Evolutionary conservation across 2,888 invertebrate species (phyloP).

Genomic region (Syrista parreyssii): DNA sequence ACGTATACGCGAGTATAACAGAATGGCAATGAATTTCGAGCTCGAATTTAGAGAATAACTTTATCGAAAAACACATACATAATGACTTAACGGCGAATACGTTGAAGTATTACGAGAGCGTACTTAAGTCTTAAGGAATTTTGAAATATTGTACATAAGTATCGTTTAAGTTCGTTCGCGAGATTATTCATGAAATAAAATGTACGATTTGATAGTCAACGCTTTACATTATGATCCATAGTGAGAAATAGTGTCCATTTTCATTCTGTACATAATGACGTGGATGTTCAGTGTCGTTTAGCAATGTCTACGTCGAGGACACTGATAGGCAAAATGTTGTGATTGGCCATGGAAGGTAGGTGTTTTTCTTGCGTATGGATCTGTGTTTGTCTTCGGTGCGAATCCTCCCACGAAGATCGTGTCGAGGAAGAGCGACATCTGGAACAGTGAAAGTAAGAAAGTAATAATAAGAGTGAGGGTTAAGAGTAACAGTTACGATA

Average conservation of each 20-base stretch:
- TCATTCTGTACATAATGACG: neutral
- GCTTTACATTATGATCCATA: neutral
- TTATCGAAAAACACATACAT: neutral
- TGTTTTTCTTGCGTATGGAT: conserved; percentile 61
- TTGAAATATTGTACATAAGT: neutral
- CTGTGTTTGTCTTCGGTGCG: conserved; percentile 53
- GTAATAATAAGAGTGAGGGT: neutral
- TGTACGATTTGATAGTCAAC: neutral
- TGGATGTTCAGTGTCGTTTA: neutral
- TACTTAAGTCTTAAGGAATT: neutral
- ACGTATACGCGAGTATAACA: neutral
- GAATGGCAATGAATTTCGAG: neutral
- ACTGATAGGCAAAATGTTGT: conserved; percentile 37
- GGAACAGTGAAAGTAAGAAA: conserved; percentile 41
- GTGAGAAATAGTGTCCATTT: too few relatives aligned
- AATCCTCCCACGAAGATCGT: conserved; percentile 44
- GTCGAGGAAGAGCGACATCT: conserved; percentile 19
- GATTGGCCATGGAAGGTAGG: conserved; percentile 42
- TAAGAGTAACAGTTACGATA: conserved; percentile 1
- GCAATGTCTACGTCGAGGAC: neutral
- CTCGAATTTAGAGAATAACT: neutral
- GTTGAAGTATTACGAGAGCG: neutral
- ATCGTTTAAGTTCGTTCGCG: neutral
- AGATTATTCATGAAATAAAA: neutral
- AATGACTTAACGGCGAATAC: neutral